These are phyloP conservation scores for Rostratula benghalensis DNA, from an alignment of 2,113 vertebrate genomes.

Conservation along the genomic window DNA sequence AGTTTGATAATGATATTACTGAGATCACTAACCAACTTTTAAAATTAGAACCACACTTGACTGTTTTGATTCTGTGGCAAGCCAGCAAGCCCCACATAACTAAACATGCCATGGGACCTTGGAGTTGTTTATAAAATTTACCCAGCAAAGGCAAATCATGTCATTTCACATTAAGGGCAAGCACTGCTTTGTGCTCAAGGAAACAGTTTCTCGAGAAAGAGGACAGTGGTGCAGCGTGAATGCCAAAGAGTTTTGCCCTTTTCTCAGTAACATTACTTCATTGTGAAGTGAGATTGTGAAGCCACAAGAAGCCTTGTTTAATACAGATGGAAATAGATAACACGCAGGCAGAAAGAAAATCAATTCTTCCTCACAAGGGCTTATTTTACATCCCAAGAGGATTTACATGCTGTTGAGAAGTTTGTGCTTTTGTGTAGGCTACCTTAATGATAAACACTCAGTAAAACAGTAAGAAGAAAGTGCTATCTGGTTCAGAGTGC, in stretches of 20 bases:
- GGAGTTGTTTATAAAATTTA: background rate
- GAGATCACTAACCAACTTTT: background rate
- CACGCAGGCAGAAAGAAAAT: background rate
- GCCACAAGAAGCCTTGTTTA: background rate
- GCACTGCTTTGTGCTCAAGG: background rate
- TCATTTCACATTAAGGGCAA: background rate
- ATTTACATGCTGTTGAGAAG: background rate
- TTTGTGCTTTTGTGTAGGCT: background rate
- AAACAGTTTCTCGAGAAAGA: background rate
- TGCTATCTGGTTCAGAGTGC: rapidly evolving
- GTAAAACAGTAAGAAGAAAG: background rate
- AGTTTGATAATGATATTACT: background rate
- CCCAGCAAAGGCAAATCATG: background rate
- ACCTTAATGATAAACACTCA: background rate
- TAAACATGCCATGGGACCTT: rapidly evolving
- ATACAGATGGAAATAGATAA: background rate
- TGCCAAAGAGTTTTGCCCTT: background rate
- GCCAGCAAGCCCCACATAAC: background rate
- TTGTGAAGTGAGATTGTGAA: background rate
- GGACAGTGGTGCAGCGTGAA: background rate
- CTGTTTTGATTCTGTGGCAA: background rate
- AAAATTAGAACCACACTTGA: background rate
- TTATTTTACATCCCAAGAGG: background rate
- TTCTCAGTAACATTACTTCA: background rate
- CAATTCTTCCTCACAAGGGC: background rate